These are phyloP conservation scores for Alviniconcha strummeri DNA, from an alignment of 2,888 invertebrate genomes.

Conservation along the genomic window DNA sequence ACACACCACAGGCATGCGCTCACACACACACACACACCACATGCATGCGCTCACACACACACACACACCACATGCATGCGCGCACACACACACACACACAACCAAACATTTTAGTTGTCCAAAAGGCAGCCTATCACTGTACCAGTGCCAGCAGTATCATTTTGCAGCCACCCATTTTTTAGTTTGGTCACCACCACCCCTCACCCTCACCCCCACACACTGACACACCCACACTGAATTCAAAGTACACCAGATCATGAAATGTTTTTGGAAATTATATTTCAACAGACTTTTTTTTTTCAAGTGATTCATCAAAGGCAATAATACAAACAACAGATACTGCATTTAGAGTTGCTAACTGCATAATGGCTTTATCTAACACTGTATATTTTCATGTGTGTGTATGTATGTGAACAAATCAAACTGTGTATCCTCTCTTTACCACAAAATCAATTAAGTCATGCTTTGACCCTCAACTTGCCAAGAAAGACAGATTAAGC, in stretches of 20 bases:
- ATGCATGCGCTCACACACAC: background rate
- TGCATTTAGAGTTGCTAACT: background rate
- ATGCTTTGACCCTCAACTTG: too few species aligned
- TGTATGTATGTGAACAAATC: too few species aligned
- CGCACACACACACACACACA: conserved; percentile 6
- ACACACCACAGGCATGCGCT: background rate
- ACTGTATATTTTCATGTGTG: background rate
- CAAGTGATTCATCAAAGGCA: background rate
- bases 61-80: background rate
- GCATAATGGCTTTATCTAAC: background rate
- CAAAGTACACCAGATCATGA: background rate
- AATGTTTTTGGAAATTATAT: too few species aligned
- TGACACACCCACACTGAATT: background rate
- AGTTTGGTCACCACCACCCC: background rate
- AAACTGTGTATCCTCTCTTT: too few species aligned
- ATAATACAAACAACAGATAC: background rate
- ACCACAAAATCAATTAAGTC: too few species aligned
- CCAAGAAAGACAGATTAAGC: too few species aligned
- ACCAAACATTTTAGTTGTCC: too few species aligned
- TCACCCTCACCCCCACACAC: background rate
- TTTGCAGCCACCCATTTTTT: too few species aligned
- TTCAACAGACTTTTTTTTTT: background rate
- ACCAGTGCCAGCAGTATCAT: too few species aligned
- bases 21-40: background rate
- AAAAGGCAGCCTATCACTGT: too few species aligned